A percentile compares a stretch with the other conserved stretches of the same genome.
Evolutionary conservation across 2,113 vertebrate genomes (phyloP).

Genomic region (Capreolus pygargus): DNA sequence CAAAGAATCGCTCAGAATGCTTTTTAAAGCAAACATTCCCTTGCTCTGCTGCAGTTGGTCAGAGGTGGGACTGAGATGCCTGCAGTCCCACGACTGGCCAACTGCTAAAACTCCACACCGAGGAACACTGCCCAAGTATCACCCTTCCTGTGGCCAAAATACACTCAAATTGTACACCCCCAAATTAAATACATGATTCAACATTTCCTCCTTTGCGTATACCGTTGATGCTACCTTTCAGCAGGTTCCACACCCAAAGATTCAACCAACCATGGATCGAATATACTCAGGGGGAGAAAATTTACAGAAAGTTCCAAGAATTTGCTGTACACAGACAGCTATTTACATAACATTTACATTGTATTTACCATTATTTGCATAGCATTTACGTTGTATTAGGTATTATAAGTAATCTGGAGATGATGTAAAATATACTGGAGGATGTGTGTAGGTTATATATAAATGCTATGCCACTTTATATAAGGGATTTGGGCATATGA

Average conservation of each 20-base stretch:
- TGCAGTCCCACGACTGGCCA: too few relatives aligned
- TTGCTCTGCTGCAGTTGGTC: background rate
- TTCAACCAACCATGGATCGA: background rate
- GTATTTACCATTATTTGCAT: background rate
- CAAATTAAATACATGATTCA: background rate
- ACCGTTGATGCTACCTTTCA: background rate
- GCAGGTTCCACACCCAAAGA: background rate
- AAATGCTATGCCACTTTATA: background rate
- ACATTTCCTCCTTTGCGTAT: background rate
- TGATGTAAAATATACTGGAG: background rate
- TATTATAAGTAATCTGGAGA: background rate
- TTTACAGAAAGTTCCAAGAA: background rate
- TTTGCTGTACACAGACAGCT: background rate
- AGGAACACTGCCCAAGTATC: background rate
- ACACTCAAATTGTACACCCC: background rate
- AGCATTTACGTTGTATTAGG: background rate
- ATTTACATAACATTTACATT: background rate
- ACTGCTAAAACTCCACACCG: background rate
- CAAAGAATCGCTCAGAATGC: background rate
- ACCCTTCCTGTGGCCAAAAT: background rate
- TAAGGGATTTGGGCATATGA: background rate
- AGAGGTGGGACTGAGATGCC: background rate
- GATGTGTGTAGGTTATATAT: background rate
- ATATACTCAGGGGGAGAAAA: background rate
- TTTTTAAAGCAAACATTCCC: background rate